Conservation (phyloP, 2,113 vertebrate species). For the Aspidoscelis tigris region DNA sequence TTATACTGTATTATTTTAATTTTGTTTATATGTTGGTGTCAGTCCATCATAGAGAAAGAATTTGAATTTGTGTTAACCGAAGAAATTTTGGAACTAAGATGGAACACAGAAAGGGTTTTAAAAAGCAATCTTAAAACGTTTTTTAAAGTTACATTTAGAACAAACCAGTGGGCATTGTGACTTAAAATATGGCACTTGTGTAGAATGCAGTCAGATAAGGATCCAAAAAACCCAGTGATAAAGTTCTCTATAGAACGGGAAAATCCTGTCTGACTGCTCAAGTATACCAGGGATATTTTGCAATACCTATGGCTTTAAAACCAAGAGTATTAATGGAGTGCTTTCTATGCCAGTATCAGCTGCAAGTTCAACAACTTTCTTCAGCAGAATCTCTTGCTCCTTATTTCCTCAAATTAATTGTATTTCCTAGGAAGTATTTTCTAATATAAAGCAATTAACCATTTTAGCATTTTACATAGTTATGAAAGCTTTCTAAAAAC, state of each 20-base stretch:
- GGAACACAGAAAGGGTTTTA: constrained; percentile 19
- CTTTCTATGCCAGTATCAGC: background rate
- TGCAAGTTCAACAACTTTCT: background rate
- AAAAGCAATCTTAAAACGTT: constrained; percentile 8
- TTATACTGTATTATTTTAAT: too few species aligned
- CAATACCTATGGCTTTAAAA: constrained; percentile 41
- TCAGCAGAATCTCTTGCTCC: constrained; percentile 12
- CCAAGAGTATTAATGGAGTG: constrained; percentile 28
- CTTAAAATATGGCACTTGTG: constrained; percentile 18
- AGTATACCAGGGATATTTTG: constrained; percentile 34
- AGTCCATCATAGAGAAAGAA: too few species aligned
- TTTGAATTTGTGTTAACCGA: background rate
- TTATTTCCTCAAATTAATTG: background rate
- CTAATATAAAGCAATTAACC: too few species aligned
- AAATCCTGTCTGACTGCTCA: constrained; percentile 51
- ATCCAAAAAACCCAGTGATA: constrained; percentile 19
- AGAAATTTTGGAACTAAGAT: background rate
- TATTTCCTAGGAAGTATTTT: too few species aligned
- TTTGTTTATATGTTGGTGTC: too few species aligned
- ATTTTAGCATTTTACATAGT: too few species aligned
- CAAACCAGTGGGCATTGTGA: constrained; percentile 2
- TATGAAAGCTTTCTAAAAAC: too few species aligned
- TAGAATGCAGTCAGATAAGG: background rate
- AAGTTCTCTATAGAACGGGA: constrained; percentile 40
- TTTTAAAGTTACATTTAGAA: constrained; percentile 17